Conservation (phyloP, 1,140 invertebrate genomes). For the Platyscapa corneri region DNA sequence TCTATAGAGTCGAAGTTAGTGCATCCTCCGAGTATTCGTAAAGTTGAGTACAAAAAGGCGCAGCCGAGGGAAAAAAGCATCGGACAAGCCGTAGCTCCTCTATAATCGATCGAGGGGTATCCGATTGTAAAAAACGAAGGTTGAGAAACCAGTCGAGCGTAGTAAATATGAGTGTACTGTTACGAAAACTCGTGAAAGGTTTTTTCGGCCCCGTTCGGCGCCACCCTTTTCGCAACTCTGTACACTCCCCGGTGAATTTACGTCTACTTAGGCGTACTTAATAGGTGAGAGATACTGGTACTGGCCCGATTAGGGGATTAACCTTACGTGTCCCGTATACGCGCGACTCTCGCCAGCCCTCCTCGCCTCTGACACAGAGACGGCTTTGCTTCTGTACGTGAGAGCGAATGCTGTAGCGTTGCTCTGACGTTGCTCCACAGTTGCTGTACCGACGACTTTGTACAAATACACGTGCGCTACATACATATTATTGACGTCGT, state of each 20-base stretch:
- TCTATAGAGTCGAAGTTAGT: not conserved
- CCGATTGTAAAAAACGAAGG: not conserved
- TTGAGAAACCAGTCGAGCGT: not conserved
- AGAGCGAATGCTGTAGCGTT: no score
- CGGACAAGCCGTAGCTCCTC: no score
- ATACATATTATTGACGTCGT: no score
- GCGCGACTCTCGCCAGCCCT: constrained; percentile 25
- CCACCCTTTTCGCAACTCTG: not conserved
- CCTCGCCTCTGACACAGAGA: not conserved
- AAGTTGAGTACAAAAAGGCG: not conserved
- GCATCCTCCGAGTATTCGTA: no score
- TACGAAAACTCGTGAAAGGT: constrained; percentile 1
- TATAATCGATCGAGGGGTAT: not conserved
- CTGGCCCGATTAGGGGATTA: constrained; percentile 49
- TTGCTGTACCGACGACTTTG: not conserved
- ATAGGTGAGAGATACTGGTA: constrained; percentile 55
- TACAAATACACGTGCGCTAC: not conserved
- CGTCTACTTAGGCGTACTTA: constrained; percentile 58
- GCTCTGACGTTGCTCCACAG: no score
- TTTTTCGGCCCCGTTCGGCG: not conserved
- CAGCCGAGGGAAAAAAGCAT: not conserved
- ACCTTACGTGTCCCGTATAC: constrained; percentile 60
- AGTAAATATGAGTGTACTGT: not conserved
- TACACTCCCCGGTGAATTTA: constrained; percentile 52
- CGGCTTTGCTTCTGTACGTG: constrained; percentile 10